These are phyloP conservation scores for Drosophila oshimai DNA, from an alignment of 1,140 invertebrate species.

Conservation along the genomic window DNA sequence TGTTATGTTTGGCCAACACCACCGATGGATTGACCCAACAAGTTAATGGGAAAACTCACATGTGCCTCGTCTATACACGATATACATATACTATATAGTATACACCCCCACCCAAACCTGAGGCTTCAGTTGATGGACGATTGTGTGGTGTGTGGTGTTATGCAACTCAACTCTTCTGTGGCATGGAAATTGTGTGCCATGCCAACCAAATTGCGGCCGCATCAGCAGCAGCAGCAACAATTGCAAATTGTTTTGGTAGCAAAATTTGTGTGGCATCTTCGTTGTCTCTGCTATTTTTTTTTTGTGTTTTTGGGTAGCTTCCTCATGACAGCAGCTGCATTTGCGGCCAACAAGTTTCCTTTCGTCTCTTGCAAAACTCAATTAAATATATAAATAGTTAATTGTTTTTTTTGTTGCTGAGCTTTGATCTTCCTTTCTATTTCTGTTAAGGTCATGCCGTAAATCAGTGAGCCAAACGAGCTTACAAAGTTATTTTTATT, in stretches of 20 bases:
- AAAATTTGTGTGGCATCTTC: slow-evolving; percentile 50
- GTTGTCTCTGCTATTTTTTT: background rate
- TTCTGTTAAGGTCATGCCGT: slow-evolving; percentile 34
- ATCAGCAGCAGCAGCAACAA: slow-evolving; percentile 57
- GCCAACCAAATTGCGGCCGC: slow-evolving; percentile 64
- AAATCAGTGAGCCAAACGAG: slow-evolving; percentile 6
- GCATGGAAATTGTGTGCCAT: slow-evolving; percentile 56
- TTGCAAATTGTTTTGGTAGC: slow-evolving; percentile 73
- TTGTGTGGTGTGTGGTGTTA: slow-evolving; percentile 30
- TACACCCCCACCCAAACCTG: too few relatives aligned
- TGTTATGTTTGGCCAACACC: slow-evolving; percentile 38
- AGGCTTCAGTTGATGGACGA: slow-evolving; percentile 28
- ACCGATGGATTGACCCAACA: slow-evolving; percentile 42
- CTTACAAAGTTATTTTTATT: background rate
- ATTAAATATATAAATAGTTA: slow-evolving; percentile 42
- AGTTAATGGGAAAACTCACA: slow-evolving; percentile 51
- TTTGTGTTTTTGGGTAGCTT: slow-evolving; percentile 3
- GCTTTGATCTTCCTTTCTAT: slow-evolving; percentile 40
- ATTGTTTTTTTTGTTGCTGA: background rate
- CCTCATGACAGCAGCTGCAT: slow-evolving; percentile 17
- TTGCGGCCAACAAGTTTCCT: slow-evolving; percentile 34
- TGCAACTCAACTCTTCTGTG: slow-evolving; percentile 61
- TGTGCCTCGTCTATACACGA: too few relatives aligned
- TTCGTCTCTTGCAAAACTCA: slow-evolving; percentile 48
- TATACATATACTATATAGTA: too few relatives aligned